These are phyloP conservation scores for Polia nebulosa DNA, from an alignment of 2,888 invertebrate species.

Conservation along the genomic window DNA sequence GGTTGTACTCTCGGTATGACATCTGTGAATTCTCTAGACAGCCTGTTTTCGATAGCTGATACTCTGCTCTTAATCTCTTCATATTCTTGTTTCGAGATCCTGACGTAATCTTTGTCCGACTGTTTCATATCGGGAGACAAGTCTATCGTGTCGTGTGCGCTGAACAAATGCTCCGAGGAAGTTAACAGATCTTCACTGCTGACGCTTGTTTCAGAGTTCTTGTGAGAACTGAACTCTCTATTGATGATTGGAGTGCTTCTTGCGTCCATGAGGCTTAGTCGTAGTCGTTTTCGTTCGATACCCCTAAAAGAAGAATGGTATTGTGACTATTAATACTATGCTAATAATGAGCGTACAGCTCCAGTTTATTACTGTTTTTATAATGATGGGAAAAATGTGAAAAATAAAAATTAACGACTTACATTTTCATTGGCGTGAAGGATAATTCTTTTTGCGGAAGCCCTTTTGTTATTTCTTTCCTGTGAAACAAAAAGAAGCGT, in stretches of 20 bases:
- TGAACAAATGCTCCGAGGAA: constrained; percentile 86
- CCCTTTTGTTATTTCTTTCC: constrained; percentile 92
- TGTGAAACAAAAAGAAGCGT: constrained; percentile 76
- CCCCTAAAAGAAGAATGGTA: constrained; percentile 76
- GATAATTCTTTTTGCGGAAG: constrained; percentile 92
- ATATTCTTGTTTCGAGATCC: constrained; percentile 94
- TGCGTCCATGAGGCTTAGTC: constrained; percentile 86
- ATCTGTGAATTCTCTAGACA: constrained; percentile 93
- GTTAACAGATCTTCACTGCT: constrained; percentile 86
- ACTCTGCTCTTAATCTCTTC: constrained; percentile 95
- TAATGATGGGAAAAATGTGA: not conserved
- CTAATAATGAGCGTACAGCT: not conserved
- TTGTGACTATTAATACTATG: not conserved
- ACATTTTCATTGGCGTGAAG: constrained; percentile 92
- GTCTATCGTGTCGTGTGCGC: constrained; percentile 86
- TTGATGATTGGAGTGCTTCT: constrained; percentile 85
- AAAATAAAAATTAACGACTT: constrained; percentile 76
- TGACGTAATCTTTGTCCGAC: constrained; percentile 92
- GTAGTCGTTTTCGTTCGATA: constrained; percentile 86
- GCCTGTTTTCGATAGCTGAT: constrained; percentile 93
- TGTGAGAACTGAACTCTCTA: constrained; percentile 79
- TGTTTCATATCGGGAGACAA: constrained; percentile 85
- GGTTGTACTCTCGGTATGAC: constrained; percentile 88
- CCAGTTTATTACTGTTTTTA: not conserved
- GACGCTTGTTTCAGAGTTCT: constrained; percentile 85